A percentile compares a stretch with the other conserved stretches of the same genome.
Evolutionary conservation across 2,797 vertebrate genomes (phyloP).

Genomic region (Sebastes aleutianus): DNA sequence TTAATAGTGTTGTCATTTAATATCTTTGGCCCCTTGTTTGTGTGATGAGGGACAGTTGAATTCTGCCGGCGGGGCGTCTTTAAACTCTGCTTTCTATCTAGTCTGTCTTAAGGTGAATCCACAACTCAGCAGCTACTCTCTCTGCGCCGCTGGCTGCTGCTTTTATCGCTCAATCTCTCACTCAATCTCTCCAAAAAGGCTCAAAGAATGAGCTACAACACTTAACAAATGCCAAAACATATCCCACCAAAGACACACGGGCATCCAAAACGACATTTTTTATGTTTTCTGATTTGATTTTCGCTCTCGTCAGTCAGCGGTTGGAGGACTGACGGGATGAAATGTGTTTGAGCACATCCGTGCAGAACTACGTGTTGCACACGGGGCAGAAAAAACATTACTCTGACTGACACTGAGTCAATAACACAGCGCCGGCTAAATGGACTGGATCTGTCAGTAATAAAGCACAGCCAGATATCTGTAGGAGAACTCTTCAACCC

Average conservation of each 20-base stretch:
- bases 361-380: slow-evolving; percentile 11
- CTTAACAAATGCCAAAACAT: slow-evolving; percentile 54
- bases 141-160: slow-evolving; percentile 32
- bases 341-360: slow-evolving; percentile 55
- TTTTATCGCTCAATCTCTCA: slow-evolving; percentile 33
- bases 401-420: slow-evolving; percentile 56
- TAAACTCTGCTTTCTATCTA: slow-evolving; percentile 30
- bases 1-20: not conserved
- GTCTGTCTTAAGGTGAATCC: slow-evolving; percentile 39
- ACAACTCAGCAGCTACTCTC: slow-evolving; percentile 41
- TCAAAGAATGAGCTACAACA: slow-evolving; percentile 39
- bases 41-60: not conserved
- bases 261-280: slow-evolving; percentile 27
- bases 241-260: slow-evolving; percentile 28
- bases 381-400: slow-evolving; percentile 42
- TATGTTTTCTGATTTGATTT: slow-evolving; percentile 19
- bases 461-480: slow-evolving; percentile 47
- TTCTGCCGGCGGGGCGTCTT: slow-evolving; percentile 4
- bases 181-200: slow-evolving; percentile 19
- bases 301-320: slow-evolving; percentile 44
- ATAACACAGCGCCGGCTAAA: slow-evolving; percentile 44
- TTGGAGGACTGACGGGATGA: slow-evolving; percentile 19
- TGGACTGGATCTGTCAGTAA: slow-evolving; percentile 59
- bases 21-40: slow-evolving; percentile 7
- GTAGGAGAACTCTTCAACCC: slow-evolving; percentile 53